phyloP scores from a whole-genome alignment of 2,888 invertebrate species.

The Clostera curtula region DNA sequence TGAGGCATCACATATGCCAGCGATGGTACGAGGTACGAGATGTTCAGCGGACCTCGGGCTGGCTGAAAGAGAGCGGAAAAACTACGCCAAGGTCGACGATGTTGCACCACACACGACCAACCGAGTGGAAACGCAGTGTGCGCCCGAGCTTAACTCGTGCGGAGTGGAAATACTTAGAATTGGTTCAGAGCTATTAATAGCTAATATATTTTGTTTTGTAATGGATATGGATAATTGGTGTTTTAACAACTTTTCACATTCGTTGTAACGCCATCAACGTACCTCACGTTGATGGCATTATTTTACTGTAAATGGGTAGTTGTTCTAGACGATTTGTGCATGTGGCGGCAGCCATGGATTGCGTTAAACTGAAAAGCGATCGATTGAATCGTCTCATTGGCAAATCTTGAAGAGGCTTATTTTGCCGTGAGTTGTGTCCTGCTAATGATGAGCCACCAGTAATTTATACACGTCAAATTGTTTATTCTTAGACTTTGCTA shows the following conservation, averaged over 20 bases:
- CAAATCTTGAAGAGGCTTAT: too few relatives aligned
- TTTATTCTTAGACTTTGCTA: too few relatives aligned
- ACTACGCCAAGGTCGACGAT: conserved; percentile 61
- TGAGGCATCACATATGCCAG: conserved; percentile 29
- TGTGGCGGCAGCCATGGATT: too few relatives aligned
- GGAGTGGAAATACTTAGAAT: conserved; percentile 1
- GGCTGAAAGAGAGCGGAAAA: conserved; percentile 74
- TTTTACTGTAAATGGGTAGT: too few relatives aligned
- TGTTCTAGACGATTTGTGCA: too few relatives aligned
- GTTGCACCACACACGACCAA: conserved; percentile 54
- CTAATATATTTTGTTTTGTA: conserved; percentile 1
- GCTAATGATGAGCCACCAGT: too few relatives aligned
- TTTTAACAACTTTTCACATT: neutral
- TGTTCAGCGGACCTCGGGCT: conserved; percentile 45
- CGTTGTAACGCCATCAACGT: too few relatives aligned
- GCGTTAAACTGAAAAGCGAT: too few relatives aligned
- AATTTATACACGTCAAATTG: too few relatives aligned
- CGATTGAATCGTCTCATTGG: too few relatives aligned
- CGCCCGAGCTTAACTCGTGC: conserved; percentile 20
- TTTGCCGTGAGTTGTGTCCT: too few relatives aligned
- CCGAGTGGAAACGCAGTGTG: conserved; percentile 54
- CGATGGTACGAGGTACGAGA: conserved; percentile 33
- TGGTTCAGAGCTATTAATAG: conserved; percentile 1
- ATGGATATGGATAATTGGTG: neutral
- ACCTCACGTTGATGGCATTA: too few relatives aligned